A percentile compares a stretch with the other conserved stretches of the same genome.
phyloP scores from a whole-genome alignment of 1,140 invertebrate genomes.

The Drosophila subpulchrella region DNA sequence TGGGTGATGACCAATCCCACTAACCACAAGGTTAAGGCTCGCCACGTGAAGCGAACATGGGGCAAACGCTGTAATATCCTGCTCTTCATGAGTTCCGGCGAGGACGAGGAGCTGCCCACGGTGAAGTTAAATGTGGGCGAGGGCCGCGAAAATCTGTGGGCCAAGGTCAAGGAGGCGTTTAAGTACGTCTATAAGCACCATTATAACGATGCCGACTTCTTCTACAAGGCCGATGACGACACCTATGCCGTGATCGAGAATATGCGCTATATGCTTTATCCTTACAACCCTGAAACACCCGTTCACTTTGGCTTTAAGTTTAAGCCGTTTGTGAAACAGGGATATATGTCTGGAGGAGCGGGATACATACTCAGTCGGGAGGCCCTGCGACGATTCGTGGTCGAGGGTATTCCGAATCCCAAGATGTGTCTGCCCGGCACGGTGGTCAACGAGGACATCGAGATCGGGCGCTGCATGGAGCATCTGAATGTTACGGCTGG shows the following conservation, averaged over 20 bases:
- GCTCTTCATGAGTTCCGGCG: constrained; percentile 93
- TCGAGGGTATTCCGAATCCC: constrained; percentile 88
- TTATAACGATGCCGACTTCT: constrained; percentile 94
- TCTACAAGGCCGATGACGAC: constrained; percentile 97
- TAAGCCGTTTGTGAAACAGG: constrained; percentile 88
- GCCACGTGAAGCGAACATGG: constrained; percentile 94
- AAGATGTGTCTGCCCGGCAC: constrained; percentile 88
- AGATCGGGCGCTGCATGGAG: constrained; percentile 96
- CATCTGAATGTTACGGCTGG: constrained; percentile 93
- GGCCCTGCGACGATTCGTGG: constrained; percentile 90
- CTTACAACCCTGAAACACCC: constrained; percentile 88
- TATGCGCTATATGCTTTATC: constrained; percentile 93
- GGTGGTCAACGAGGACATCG: constrained; percentile 94
- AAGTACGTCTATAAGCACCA: constrained; percentile 94
- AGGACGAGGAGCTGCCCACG: constrained; percentile 88
- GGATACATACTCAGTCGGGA: constrained; percentile 95
- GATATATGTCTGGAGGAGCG: constrained; percentile 97
- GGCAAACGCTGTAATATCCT: constrained; percentile 95
- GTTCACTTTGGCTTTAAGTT: constrained; percentile 95
- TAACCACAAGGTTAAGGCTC: constrained; percentile 44
- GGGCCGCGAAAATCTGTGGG: constrained; percentile 95
- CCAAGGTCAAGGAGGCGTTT: constrained; percentile 97
- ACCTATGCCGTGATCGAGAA: constrained; percentile 97
- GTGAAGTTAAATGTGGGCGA: constrained; percentile 91
- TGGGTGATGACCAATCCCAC: constrained; percentile 54